A percentile compares a stretch with the other conserved stretches of the same genome.
These are phyloP conservation scores for Delphinus delphis DNA, from an alignment of 2,113 vertebrate genomes.

Conservation along the genomic window DNA sequence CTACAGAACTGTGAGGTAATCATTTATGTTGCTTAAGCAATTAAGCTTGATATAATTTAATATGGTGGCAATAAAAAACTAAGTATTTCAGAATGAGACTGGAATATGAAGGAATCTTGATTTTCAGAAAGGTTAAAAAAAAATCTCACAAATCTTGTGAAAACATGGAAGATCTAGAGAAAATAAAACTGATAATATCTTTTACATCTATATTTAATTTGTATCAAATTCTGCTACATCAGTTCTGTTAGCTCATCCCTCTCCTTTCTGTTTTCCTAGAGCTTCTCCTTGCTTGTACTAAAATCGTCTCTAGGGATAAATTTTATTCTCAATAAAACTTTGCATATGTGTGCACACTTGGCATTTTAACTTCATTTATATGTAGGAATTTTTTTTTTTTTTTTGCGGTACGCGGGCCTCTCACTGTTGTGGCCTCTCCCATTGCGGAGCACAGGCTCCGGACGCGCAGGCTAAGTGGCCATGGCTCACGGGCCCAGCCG, in stretches of 20 bases:
- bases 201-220: constrained; percentile 20
- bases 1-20: not conserved
- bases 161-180: not conserved
- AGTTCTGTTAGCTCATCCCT: not conserved
- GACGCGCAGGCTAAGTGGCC: too few relatives aligned
- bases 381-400: not conserved
- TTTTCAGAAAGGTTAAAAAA: not conserved
- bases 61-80: not conserved
- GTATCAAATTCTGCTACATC: not conserved
- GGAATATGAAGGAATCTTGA: not conserved
- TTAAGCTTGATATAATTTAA: not conserved
- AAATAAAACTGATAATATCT: not conserved
- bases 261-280: not conserved
- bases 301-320: not conserved
- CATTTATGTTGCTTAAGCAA: not conserved
- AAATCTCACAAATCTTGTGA: not conserved
- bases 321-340: not conserved
- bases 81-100: constrained; percentile 32
- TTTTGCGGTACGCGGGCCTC: too few relatives aligned
- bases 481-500: too few relatives aligned
- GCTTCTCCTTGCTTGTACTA: not conserved
- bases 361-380: not conserved
- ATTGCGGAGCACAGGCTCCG: too few relatives aligned
- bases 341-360: not conserved
- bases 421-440: too few relatives aligned